A percentile compares a stretch with the other conserved stretches of the same genome.
These are phyloP conservation scores for Gorsachius goisagi DNA, from an alignment of 2,113 vertebrate genomes.

Conservation along the genomic window DNA sequence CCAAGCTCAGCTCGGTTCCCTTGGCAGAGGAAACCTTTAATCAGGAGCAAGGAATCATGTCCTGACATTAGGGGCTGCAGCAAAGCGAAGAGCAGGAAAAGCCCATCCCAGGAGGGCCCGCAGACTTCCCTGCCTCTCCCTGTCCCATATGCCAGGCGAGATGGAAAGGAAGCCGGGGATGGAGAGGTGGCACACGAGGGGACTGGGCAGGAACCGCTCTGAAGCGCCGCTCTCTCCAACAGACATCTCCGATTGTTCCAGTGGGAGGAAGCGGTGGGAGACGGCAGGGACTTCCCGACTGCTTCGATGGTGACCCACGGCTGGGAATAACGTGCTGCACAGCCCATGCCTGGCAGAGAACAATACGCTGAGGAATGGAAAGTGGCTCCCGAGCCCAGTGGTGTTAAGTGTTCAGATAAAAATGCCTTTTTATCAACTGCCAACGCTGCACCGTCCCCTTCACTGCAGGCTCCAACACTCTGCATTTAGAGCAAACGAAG, in stretches of 20 bases:
- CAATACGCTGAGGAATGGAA: background rate
- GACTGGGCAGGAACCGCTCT: background rate
- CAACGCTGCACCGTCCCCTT: background rate
- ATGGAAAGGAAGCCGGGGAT: background rate
- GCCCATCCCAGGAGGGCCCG: background rate
- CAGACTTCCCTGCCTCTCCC: background rate
- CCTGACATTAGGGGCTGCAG: background rate
- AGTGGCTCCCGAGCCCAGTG: background rate
- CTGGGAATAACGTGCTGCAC: background rate
- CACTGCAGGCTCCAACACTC: background rate
- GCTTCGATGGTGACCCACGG: background rate
- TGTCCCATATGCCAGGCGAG: background rate
- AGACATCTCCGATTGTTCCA: background rate
- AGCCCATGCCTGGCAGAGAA: background rate
- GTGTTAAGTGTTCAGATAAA: background rate
- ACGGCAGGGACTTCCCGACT: background rate
- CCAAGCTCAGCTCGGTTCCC: background rate
- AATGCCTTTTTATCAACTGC: background rate
- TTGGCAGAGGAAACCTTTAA: conserved; percentile 45
- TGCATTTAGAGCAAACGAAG: accelerated
- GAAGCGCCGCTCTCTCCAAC: background rate
- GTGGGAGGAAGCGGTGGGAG: background rate
- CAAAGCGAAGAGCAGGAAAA: conserved; percentile 41
- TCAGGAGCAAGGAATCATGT: background rate
- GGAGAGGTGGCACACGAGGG: background rate